A percentile compares a stretch with the other conserved stretches of the same genome.
phyloP scores from a whole-genome alignment of 2,797 vertebrate species.

The Mus spretus region DNA sequence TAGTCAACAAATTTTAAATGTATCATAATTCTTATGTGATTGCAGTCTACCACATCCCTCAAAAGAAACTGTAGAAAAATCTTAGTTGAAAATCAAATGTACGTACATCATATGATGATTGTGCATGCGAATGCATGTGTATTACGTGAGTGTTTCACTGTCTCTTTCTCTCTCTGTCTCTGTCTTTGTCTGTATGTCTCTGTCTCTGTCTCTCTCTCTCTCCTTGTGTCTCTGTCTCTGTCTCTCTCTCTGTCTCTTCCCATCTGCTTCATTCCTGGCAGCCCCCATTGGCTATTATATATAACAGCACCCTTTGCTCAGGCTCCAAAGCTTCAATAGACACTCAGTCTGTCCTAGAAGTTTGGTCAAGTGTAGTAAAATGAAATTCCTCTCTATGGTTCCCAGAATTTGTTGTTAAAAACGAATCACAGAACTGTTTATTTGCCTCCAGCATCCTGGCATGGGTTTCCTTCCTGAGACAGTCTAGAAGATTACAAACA shows the following conservation, averaged over 20 bases:
- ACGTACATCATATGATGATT: neutral
- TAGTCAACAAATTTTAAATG: neutral
- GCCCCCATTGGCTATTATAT: constrained; percentile 6
- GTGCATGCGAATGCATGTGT: rapidly evolving
- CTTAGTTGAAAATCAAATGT: constrained; percentile 27
- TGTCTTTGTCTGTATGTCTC: too few species aligned
- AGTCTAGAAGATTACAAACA: constrained; percentile 74
- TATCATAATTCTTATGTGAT: constrained; percentile 25
- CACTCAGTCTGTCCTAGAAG: constrained; percentile 56
- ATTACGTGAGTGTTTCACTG: neutral
- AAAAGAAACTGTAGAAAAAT: constrained; percentile 41
- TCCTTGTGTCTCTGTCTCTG: neutral
- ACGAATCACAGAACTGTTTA: constrained; percentile 75
- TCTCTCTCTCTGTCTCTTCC: neutral
- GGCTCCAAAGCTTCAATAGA: constrained; percentile 48
- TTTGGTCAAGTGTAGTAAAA: constrained; percentile 72
- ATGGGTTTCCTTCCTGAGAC: constrained; percentile 61
- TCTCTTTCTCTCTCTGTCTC: neutral
- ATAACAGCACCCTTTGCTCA: constrained; percentile 38
- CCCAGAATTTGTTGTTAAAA: constrained; percentile 74
- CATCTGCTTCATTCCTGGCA: constrained; percentile 13
- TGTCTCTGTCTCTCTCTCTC: neutral
- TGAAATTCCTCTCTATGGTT: constrained; percentile 70
- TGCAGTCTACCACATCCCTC: neutral
- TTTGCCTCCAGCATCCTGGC: constrained; percentile 77